Base-by-base conservation (phyloP, 64 coral and sea anemone genomes). In the Astreopora myriophthalma region DNA sequence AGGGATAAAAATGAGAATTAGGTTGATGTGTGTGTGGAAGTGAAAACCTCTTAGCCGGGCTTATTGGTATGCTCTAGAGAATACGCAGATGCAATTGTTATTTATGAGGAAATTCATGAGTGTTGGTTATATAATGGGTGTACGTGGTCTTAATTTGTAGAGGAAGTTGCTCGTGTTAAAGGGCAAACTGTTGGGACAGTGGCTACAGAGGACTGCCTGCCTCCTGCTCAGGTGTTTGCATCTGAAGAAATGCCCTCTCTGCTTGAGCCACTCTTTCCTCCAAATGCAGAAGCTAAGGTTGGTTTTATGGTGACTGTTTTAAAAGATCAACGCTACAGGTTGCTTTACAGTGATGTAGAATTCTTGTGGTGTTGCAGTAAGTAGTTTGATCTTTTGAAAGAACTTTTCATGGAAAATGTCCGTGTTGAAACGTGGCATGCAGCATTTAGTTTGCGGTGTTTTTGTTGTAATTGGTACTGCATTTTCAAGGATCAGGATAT, bases 151-250 rank as follows among this genome's bases (percentile, higher is more conserved):
- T 75, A 71, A 3, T 87, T 69, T 70, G 6, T 87, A 99, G 97
- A 99, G 49, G 97, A 99, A 61, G 90, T 92, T 22, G 17, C 87
- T 0, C 95, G 95, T 69, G 55, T 71, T 3, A 99, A 95, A 38
- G 80, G 94, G 2, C 86, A 98, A 20, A 91, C 46, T 40, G 68
- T 86, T 34, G 87, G 74, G 16, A 93, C 97, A 5, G 74, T 99
- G 13, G 86, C 93, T 1, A 99, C 97, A 44, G 97, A 99, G 61
- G 97, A 95, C 39, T 99, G 97, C 29, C 79, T 93, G 1, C 97
- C 97, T 28, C 97, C 93, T 30, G 39, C 35, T 63, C 71, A 90
- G 63, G 97, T 99, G n/a, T 95, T 99, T 64, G 86, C 71, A 11
- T 90, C 93, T 72, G 94, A 99, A 33, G 94, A 95, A 73, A 40